These are phyloP conservation scores for Sogatella furcifera DNA, from an alignment of 1,140 invertebrate species.

Conservation along the genomic window DNA sequence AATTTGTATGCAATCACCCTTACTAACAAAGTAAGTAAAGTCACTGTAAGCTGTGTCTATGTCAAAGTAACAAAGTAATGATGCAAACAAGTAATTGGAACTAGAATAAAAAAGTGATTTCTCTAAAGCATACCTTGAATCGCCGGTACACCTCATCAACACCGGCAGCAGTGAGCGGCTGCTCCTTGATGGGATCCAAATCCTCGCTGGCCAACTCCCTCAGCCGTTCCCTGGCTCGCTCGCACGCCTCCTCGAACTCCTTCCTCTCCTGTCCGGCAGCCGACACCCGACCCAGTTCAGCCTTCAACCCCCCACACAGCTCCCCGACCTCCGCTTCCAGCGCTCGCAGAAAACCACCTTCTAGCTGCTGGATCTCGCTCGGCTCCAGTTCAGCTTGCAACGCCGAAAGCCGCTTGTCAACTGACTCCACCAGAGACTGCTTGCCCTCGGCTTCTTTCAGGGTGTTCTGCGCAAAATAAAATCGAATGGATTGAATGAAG, in stretches of 20 bases:
- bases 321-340: conserved; percentile 42
- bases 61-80: no score
- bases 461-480: conserved; percentile 38
- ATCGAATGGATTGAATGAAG: no score
- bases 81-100: no score
- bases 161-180: conserved; percentile 25
- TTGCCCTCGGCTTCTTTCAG: conserved; percentile 78
- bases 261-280: conserved; percentile 54
- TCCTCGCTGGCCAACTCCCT: conserved; percentile 6
- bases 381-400: conserved; percentile 78
- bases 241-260: conserved; percentile 57
- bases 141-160: conserved; percentile 66
- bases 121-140: conserved; percentile 39
- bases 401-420: conserved; percentile 70
- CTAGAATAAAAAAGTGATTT: no score
- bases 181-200: conserved; percentile 9
- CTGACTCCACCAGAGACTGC: conserved; percentile 64
- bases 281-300: conserved; percentile 57
- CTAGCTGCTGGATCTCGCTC: conserved; percentile 58
- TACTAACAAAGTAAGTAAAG: no score
- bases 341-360: conserved; percentile 46
- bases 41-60: no score
- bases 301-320: conserved; percentile 54
- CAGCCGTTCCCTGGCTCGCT: conserved; percentile 8
- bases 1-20: no score